A percentile compares a stretch with the other conserved stretches of the same genome.
These are phyloP conservation scores for Solea senegalensis DNA, from an alignment of 2,113 vertebrate species.

Conservation along the genomic window DNA sequence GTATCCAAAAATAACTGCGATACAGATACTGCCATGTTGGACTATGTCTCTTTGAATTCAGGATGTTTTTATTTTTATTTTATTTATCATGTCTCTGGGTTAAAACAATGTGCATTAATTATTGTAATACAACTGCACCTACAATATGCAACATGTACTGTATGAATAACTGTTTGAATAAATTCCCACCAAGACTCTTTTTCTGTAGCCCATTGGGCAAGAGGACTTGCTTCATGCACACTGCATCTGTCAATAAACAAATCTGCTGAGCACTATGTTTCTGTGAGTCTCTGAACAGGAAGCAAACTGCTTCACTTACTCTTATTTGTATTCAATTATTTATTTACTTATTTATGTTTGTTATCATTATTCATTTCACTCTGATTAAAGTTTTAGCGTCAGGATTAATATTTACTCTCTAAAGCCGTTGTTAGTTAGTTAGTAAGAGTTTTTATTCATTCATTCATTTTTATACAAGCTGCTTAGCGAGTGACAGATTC, in stretches of 20 bases:
- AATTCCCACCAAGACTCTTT: no score
- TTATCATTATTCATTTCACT: no score
- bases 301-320: not conserved
- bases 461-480: not conserved
- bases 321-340: not conserved
- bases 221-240: not conserved
- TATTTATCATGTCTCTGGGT: not conserved
- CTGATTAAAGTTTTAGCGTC: no score
- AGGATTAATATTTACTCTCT: no score
- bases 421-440: no score
- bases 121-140: not conserved
- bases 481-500: not conserved
- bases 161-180: no score
- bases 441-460: no score
- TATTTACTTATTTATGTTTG: no score
- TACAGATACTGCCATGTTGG: not conserved
- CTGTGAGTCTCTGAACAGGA: not conserved
- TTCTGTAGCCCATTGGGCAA: not conserved
- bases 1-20: no score
- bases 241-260: not conserved
- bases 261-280: not conserved
- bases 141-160: not conserved
- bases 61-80: not conserved
- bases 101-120: not conserved
- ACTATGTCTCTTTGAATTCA: not conserved